Evolutionary conservation across 2,888 invertebrate species (phyloP).

Genomic region (Drosophila neonasuta): DNA sequence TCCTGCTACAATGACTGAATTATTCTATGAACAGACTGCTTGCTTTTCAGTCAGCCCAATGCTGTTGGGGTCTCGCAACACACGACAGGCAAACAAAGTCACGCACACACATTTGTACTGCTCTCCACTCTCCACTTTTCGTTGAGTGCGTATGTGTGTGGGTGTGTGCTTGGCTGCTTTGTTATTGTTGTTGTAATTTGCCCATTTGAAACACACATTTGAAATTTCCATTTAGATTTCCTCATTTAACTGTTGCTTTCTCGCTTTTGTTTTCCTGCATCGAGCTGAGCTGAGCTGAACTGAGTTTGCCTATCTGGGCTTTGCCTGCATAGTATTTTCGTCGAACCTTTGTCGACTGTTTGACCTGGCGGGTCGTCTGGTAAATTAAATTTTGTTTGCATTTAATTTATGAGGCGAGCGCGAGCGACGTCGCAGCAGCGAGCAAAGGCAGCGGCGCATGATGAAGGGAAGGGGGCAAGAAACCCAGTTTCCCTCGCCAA

Average conservation of each 20-base stretch:
- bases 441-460: conserved; percentile 13
- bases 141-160: conserved; percentile 16
- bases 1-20: not conserved
- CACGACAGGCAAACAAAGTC: conserved; percentile 25
- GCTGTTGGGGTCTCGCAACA: conserved; percentile 28
- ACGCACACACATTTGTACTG: conserved; percentile 1
- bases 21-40: not conserved
- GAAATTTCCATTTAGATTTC: conserved; percentile 74
- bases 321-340: conserved; percentile 64
- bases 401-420: conserved; percentile 56
- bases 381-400: conserved; percentile 72
- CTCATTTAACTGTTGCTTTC: conserved; percentile 45
- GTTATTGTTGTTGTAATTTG: conserved; percentile 55
- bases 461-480: not conserved
- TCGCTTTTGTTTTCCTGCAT: not conserved
- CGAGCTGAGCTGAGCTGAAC: conserved; percentile 13
- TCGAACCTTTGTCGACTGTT: conserved; percentile 55
- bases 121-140: conserved; percentile 33
- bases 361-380: conserved; percentile 69
- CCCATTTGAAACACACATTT: conserved; percentile 75
- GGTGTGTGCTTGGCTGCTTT: conserved; percentile 10
- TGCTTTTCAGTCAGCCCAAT: not conserved
- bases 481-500: not conserved
- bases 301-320: conserved; percentile 7
- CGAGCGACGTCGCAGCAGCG: conserved; percentile 28